These are phyloP conservation scores for Leptopilina drosophilae DNA, from an alignment of 2,888 invertebrate genomes.

Conservation along the genomic window DNA sequence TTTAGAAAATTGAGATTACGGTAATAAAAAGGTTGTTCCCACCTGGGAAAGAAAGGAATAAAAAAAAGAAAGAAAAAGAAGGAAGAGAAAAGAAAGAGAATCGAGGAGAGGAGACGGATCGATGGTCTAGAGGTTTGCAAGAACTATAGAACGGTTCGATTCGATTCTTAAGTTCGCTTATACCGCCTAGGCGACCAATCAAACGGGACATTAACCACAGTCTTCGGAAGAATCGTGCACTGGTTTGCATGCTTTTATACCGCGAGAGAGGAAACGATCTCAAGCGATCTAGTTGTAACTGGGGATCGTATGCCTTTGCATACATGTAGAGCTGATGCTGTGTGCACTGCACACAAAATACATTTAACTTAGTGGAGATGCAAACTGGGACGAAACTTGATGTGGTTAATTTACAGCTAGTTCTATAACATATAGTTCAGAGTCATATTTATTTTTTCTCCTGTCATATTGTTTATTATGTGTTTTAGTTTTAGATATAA, in stretches of 20 bases:
- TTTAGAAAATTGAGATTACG: slow-evolving; percentile 19
- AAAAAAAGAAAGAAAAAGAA: background rate
- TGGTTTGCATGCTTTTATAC: slow-evolving; percentile 58
- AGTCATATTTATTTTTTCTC: slow-evolving; percentile 38
- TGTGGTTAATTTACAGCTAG: slow-evolving; percentile 60
- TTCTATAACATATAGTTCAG: slow-evolving; percentile 40
- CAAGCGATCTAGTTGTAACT: slow-evolving; percentile 57
- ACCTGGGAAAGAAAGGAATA: slow-evolving; percentile 15
- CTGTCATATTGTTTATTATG: too few relatives aligned
- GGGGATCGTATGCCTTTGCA: slow-evolving; percentile 45
- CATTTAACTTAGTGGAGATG: slow-evolving; percentile 41
- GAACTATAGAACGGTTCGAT: slow-evolving; percentile 32
- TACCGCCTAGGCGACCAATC: slow-evolving; percentile 67
- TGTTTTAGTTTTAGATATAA: too few relatives aligned
- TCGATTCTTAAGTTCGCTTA: slow-evolving; percentile 34
- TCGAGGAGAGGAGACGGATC: slow-evolving; percentile 3
- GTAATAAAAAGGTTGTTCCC: slow-evolving; percentile 19
- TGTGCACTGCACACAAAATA: slow-evolving; percentile 21
- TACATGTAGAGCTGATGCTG: slow-evolving; percentile 16
- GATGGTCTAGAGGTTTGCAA: slow-evolving; percentile 26
- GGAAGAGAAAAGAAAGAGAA: background rate
- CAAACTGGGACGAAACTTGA: slow-evolving; percentile 40
- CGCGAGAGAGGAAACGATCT: slow-evolving; percentile 65
- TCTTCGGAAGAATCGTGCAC: slow-evolving; percentile 58
- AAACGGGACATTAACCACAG: slow-evolving; percentile 76